Percentiles rank a stretch among this genome's conserved stretches.
phyloP scores from a whole-genome alignment of 2,888 invertebrate genomes.

The Lamellibrachia columna region DNA sequence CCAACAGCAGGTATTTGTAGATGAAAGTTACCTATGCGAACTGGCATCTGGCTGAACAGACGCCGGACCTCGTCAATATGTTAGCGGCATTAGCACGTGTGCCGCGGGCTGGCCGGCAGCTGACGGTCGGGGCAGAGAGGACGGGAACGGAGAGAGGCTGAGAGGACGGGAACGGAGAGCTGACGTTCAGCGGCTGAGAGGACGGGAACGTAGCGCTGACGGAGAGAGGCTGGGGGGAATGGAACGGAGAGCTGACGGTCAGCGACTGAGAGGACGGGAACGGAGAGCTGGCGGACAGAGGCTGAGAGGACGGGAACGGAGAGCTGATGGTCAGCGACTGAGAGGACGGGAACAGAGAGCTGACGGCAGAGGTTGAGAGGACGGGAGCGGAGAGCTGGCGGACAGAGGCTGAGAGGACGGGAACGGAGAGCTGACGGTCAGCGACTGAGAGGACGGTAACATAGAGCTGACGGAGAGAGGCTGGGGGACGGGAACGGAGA shows the following conservation, averaged over 20 bases:
- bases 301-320: neutral
- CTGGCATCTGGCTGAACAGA: neutral
- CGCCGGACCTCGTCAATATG: constrained; percentile 1
- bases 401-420: neutral
- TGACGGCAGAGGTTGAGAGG: neutral
- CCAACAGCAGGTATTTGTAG: neutral
- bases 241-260: neutral
- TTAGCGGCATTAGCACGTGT: neutral
- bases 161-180: neutral
- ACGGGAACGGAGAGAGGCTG: neutral
- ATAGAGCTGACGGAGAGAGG: neutral
- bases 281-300: neutral
- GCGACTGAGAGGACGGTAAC: neutral
- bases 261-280: neutral
- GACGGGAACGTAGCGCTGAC: neutral
- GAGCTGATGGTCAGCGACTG: neutral
- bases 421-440: neutral
- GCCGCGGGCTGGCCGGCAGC: neutral
- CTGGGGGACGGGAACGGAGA: neutral
- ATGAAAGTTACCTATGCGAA: neutral
- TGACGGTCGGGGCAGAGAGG: neutral
- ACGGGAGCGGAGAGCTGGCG: neutral
- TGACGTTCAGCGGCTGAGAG: too few relatives aligned
- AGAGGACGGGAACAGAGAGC: neutral
- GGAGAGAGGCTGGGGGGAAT: neutral